Base-by-base conservation (phyloP, 2,888 invertebrate genomes). In the Oscheius myriophilus region DNA sequence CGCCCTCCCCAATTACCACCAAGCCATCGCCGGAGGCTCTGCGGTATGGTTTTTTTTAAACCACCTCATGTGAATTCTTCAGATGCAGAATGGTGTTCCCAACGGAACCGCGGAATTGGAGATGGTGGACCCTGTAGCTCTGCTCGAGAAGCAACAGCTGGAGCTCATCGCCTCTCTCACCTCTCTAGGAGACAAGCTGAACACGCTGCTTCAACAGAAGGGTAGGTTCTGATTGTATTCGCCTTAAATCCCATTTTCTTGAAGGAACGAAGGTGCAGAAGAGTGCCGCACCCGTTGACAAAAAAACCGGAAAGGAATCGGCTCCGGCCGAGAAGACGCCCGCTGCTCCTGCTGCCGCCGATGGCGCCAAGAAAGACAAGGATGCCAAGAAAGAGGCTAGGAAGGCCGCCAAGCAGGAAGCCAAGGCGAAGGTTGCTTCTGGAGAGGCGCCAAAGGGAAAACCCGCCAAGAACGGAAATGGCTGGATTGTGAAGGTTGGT, bases 381-480 rank as follows among this genome's bases (percentile, higher is more conserved):
- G 64, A 68, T 26, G 59, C 51, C 45, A 68, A 71, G 41, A 71
- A 67, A 26, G 68, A 71, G 25, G 68, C 68, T 25, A 39, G 68
- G 11, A 71, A 71, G 39, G 76, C 73, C n/a, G 75, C 76, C 3
- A 76, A 76, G 52, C 67, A 70, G 7, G 76, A 78, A 21, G 78
- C 78, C 9, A 70, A 72, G 57, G 68, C 67, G 26, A 78, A 78
- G 57, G 69, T 72, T 0, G 25, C 18, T 21, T 70, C 54, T 45
- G 33, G 25, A 26, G 26, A 42, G 4, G 69, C 69, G 11, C n/a
- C 61, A 0, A 69, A 71, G 26, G 54, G 62, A 25, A 65, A 67
- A n/a, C 12, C 42, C 54, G 21, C 41, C 42, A 18, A 53, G 45
- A 11, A 23, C 9, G 26, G 21, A 33, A 33, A 33, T 33, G 33